Evolutionary conservation across 2,797 vertebrate species (phyloP), one percentile per base, ranked within the genome.

Genomic region (Podargus strigoides): DNA sequence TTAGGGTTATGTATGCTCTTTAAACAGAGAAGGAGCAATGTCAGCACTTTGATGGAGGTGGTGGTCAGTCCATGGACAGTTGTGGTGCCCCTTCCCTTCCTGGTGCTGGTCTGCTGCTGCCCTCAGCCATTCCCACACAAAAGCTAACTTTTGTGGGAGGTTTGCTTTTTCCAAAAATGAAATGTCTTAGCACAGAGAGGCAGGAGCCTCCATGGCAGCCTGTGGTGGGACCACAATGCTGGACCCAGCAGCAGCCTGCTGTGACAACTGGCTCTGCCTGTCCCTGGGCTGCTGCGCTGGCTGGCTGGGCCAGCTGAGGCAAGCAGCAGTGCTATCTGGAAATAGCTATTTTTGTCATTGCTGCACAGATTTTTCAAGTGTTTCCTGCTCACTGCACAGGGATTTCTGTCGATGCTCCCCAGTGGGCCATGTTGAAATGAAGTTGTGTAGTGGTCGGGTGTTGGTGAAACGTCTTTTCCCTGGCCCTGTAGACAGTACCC

Each of bases 171-270:
- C 14, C 44, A 27, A 50, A 70, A 21, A 13, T 37, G 2, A 24
- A 47, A 13, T 3, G 1, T 36, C 39, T 77, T 19, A 24, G 15
- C 17, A 7, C 9, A n/a, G 64, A 82, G 55, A 52, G 41, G 18
- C 23, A 9, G 60, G 41, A 85, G 23, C 17, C 11, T 69, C 52
- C 30, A n/a, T 58, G 73, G 32, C 63, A 77, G 17, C 63, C 60
- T 1, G 1, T 52, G 12, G 19, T 5, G 7, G 14, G n/a, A 49
- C 27, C 0, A 3, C 14, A 4, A 30, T n/a, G 27, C 30, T 3
- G 12, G 72, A n/a, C 21, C 6, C 49, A 47, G 28, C 28, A 44
- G 28, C 50, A 73, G 30, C 55, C 22, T 1, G 15, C 20, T 79
- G 17, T 1, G 1, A 6, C 3, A 17, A 32, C 42, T 55, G 27